Percentiles rank a stretch among this genome's conserved stretches.
phyloP scores from a whole-genome alignment of 2,797 vertebrate species.

The Gymnothorax javanicus region DNA sequence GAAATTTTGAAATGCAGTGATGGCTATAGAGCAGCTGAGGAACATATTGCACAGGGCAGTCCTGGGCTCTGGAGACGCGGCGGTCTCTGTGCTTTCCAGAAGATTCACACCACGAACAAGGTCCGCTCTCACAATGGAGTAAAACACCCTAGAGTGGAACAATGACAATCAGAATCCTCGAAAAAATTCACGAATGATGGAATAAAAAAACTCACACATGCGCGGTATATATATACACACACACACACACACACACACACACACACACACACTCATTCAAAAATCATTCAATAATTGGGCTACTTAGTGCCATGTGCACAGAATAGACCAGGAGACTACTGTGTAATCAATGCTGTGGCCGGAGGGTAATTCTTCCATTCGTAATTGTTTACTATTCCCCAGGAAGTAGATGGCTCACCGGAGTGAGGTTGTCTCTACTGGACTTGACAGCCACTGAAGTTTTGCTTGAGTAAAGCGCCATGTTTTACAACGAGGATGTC shows the following conservation, averaged over 20 bases:
- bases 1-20: background rate
- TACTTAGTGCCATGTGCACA: conserved; percentile 17
- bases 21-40: background rate
- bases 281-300: conserved; percentile 3
- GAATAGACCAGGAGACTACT: conserved; percentile 9
- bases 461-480: background rate
- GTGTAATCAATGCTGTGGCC: conserved; percentile 16
- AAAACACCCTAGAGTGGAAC: conserved; percentile 26
- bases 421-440: background rate
- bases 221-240: too few relatives aligned
- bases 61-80: background rate
- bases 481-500: conserved; percentile 24
- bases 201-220: background rate
- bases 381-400: conserved; percentile 24
- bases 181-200: conserved; percentile 11
- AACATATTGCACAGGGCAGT: background rate
- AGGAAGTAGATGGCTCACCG: background rate
- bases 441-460: background rate
- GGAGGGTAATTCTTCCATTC: conserved; percentile 15
- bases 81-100: background rate
- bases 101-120: background rate
- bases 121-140: background rate
- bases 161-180: conserved; percentile 10
- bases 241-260: background rate
- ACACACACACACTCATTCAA: background rate